These are phyloP conservation scores for Apodemus sylvaticus DNA, from an alignment of 2,113 vertebrate species.

Conservation along the genomic window DNA sequence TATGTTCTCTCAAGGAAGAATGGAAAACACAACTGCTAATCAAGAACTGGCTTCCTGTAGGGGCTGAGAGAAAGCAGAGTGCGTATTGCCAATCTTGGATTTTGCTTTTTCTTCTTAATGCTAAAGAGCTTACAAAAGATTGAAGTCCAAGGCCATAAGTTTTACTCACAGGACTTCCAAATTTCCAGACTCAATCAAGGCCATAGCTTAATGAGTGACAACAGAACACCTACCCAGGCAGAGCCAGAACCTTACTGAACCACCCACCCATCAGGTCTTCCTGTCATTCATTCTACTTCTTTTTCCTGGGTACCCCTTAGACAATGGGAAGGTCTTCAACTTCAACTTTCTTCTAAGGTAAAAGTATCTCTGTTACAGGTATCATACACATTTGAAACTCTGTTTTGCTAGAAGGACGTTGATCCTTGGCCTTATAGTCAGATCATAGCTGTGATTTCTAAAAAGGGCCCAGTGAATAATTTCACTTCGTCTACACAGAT, in stretches of 20 bases:
- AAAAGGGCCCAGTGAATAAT: neutral
- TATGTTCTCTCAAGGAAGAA: neutral
- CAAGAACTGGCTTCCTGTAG: neutral
- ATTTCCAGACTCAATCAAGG: neutral
- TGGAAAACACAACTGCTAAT: neutral
- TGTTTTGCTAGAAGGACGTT: neutral
- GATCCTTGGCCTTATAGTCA: neutral
- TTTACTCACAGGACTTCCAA: slow-evolving; percentile 32
- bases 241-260: neutral
- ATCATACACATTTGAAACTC: neutral
- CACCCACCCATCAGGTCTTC: no score
- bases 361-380: neutral
- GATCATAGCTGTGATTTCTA: neutral
- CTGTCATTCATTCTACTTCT: neutral
- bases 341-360: neutral
- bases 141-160: neutral
- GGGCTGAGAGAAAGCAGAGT: neutral
- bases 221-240: neutral
- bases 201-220: neutral
- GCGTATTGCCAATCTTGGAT: neutral
- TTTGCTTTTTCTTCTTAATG: neutral
- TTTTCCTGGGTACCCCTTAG: neutral
- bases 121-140: slow-evolving; percentile 3
- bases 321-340: neutral
- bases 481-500: neutral